Conservation (phyloP, 2,888 invertebrate genomes). For the Drosophila affinis region DNA sequence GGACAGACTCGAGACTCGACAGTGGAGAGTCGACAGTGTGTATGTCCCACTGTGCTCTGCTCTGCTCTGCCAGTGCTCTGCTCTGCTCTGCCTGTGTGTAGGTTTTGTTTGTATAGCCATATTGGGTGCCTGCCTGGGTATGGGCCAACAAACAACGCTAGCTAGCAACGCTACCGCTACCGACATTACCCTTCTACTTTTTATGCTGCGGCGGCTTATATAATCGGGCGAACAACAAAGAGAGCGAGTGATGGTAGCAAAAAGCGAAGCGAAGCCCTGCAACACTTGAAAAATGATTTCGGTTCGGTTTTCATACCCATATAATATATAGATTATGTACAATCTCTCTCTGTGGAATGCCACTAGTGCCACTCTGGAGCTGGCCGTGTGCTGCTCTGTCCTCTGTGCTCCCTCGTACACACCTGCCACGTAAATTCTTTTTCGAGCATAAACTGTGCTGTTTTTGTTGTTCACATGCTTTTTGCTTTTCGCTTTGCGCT, state of each 20-base stretch:
- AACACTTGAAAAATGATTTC: slow-evolving; percentile 29
- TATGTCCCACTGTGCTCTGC: slow-evolving; percentile 5
- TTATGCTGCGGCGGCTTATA: slow-evolving; percentile 63
- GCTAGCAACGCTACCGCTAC: slow-evolving; percentile 21
- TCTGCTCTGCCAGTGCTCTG: background rate
- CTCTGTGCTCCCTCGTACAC: slow-evolving; percentile 51
- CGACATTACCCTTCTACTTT: slow-evolving; percentile 44
- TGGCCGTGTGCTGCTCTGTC: no score
- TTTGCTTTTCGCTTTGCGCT: background rate
- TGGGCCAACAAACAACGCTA: slow-evolving; percentile 32
- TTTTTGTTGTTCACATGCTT: slow-evolving; percentile 23
- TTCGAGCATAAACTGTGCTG: slow-evolving; percentile 41
- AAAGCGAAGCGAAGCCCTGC: slow-evolving; percentile 2
- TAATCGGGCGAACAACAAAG: slow-evolving; percentile 43
- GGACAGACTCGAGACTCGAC: slow-evolving; percentile 7
- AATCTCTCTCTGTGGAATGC: slow-evolving; percentile 65
- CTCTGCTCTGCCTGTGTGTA: slow-evolving; percentile 2
- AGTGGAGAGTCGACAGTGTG: background rate
- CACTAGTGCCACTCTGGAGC: background rate
- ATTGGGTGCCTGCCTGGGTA: slow-evolving; percentile 35
- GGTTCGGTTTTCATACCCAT: slow-evolving; percentile 14
- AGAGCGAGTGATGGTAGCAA: slow-evolving; percentile 1
- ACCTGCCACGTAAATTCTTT: slow-evolving; percentile 73
- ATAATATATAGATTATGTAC: slow-evolving; percentile 58
- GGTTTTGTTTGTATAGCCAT: slow-evolving; percentile 46